Conservation (phyloP, 1,140 invertebrate species). For the Oryzaephilus surinamensis region DNA sequence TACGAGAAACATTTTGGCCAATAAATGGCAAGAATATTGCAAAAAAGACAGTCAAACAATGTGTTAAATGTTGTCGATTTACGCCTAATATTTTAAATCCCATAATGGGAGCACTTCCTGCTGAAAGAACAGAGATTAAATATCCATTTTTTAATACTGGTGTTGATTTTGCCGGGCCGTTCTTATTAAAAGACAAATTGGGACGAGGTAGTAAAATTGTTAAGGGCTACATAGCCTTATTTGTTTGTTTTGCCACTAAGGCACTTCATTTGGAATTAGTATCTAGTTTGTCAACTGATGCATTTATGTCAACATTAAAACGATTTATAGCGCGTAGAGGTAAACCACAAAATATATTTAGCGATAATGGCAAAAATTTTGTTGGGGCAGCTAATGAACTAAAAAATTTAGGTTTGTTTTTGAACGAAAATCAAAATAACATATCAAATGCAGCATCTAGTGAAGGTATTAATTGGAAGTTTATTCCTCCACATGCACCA, state of each 20-base stretch:
- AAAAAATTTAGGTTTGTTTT: neutral
- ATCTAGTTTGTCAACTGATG: conserved; percentile 18
- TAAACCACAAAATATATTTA: conserved; percentile 15
- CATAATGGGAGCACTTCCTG: too few species aligned
- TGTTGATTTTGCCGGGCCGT: conserved; percentile 25
- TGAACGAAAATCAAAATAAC: neutral
- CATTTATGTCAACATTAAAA: conserved; percentile 25
- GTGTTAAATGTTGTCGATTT: conserved; percentile 16
- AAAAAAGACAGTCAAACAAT: conserved; percentile 11
- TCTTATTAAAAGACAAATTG: conserved; percentile 16
- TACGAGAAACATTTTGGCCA: conserved; percentile 17
- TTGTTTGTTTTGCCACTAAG: conserved; percentile 25
- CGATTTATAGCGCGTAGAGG: conserved; percentile 27
- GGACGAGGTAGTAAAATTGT: conserved; percentile 17
- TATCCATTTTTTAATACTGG: conserved; percentile 23
- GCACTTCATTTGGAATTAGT: conserved; percentile 31
- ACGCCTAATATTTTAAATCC: conserved; percentile 15
- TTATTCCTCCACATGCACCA: conserved; percentile 1
- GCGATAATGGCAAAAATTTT: conserved; percentile 4
- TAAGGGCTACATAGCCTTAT: conserved; percentile 24
- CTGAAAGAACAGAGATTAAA: too few species aligned
- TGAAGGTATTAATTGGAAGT: conserved; percentile 1
- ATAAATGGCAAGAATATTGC: conserved; percentile 12
- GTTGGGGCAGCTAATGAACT: neutral
- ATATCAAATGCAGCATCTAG: neutral